phyloP scores from a whole-genome alignment of 1,140 invertebrate species.

The Musca vetustissima region DNA sequence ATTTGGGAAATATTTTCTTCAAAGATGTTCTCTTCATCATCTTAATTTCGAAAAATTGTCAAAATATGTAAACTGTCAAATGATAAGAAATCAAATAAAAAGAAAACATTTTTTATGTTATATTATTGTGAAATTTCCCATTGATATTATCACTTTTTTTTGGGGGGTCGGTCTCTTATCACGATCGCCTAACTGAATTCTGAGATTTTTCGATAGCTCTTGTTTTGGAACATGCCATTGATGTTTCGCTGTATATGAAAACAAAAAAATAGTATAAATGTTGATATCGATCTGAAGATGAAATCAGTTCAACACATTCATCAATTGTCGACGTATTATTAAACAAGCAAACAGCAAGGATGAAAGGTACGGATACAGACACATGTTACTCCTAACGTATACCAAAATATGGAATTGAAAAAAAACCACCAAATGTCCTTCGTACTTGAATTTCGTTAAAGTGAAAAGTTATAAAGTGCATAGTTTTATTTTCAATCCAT shows the following conservation, averaged over 20 bases:
- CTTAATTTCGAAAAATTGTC: background rate
- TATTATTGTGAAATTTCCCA: conserved; percentile 1
- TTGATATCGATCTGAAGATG: conserved; percentile 28
- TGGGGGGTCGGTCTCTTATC: background rate
- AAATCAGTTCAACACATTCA: conserved; percentile 43
- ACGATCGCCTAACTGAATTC: background rate
- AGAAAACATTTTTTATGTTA: conserved; percentile 7
- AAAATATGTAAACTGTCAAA: background rate
- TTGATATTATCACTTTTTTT: background rate
- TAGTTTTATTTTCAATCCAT: background rate
- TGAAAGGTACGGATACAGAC: background rate
- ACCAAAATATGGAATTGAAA: conserved; percentile 1
- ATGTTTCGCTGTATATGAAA: background rate
- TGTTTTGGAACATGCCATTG: background rate
- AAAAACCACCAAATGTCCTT: too few species aligned
- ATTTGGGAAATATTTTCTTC: too few species aligned
- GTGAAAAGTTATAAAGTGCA: too few species aligned
- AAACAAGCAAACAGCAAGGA: background rate
- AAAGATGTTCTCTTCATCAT: background rate
- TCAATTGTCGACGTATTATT: conserved; percentile 38
- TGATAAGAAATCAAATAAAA: conserved; percentile 11
- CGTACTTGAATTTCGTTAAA: too few species aligned
- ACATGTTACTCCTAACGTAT: background rate
- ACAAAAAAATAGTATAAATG: conserved; percentile 41
- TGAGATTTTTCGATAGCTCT: too few species aligned